phyloP scores from a whole-genome alignment of 2,113 vertebrate genomes.

The Urocynchramus pylzowi region DNA sequence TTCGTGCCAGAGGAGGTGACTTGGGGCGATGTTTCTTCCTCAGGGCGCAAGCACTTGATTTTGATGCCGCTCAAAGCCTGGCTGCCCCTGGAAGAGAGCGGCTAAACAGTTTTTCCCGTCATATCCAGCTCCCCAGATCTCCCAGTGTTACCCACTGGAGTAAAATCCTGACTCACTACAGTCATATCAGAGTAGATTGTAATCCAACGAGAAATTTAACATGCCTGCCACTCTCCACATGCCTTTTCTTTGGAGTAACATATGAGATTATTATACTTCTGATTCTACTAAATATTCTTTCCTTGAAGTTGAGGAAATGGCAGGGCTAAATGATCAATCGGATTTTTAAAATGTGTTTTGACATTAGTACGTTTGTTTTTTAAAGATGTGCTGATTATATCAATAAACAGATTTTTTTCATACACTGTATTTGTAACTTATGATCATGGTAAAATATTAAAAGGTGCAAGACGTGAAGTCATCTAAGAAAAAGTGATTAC shows the following conservation, averaged over 20 bases:
- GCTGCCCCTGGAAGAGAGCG: background rate
- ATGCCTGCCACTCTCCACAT: slow-evolving; percentile 20
- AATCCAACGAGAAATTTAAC: background rate
- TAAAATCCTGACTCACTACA: background rate
- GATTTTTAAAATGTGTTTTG: slow-evolving; percentile 61
- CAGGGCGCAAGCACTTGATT: background rate
- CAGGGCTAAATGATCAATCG: slow-evolving; percentile 29
- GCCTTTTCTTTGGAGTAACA: slow-evolving; percentile 49
- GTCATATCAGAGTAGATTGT: slow-evolving; percentile 54
- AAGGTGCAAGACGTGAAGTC: slow-evolving; percentile 28
- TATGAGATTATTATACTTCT: slow-evolving; percentile 48
- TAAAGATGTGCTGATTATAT: slow-evolving; percentile 56
- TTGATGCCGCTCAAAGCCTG: background rate
- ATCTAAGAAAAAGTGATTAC: slow-evolving; percentile 8
- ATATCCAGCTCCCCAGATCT: background rate
- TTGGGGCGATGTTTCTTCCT: background rate
- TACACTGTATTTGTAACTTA: slow-evolving; percentile 59
- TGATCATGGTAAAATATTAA: slow-evolving; percentile 47
- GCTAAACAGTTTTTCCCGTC: background rate
- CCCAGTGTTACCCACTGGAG: background rate
- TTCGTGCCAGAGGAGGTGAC: background rate
- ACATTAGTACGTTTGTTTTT: slow-evolving; percentile 56
- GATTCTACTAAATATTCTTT: slow-evolving; percentile 43
- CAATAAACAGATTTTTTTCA: slow-evolving; percentile 69
- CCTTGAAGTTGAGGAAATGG: slow-evolving; percentile 32